Conservation (phyloP, 2,113 vertebrate species). For the Catharus fuscescens region DNA sequence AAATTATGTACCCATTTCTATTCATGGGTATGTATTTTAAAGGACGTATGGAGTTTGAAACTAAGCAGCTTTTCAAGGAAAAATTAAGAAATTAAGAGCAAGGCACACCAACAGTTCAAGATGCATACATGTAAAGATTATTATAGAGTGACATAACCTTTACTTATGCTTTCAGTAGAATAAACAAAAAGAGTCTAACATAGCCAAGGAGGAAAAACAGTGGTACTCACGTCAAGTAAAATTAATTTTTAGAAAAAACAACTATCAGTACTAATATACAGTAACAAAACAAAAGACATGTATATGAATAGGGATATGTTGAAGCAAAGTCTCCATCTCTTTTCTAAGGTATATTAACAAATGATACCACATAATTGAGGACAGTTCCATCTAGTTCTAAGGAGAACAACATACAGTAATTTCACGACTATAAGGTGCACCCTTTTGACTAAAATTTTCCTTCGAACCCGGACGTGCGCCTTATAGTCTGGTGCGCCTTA, state of each 20-base stretch:
- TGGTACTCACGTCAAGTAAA: neutral
- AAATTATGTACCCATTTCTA: neutral
- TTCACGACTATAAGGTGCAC: too few species aligned
- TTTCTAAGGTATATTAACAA: neutral
- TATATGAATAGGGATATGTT: neutral
- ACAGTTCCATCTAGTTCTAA: neutral
- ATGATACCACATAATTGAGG: neutral
- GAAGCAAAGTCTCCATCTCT: neutral
- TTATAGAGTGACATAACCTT: neutral
- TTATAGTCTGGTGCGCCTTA: too few species aligned
- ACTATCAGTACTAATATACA: neutral
- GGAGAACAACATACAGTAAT: neutral
- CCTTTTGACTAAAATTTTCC: too few species aligned
- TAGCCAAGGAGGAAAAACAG: neutral
- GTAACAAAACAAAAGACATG: neutral
- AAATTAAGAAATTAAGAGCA: neutral
- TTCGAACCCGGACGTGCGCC: too few species aligned
- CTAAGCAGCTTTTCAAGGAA: neutral
- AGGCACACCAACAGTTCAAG: neutral
- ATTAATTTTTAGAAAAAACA: neutral
- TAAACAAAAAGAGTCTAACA: neutral
- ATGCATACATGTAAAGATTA: neutral
- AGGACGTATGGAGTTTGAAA: neutral
- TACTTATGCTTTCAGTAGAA: neutral
- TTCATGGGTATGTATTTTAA: neutral